Evolutionary conservation across 2,888 invertebrate genomes (phyloP), one percentile per base, ranked within the genome.

Genomic region (Cistogaster globosa): DNA sequence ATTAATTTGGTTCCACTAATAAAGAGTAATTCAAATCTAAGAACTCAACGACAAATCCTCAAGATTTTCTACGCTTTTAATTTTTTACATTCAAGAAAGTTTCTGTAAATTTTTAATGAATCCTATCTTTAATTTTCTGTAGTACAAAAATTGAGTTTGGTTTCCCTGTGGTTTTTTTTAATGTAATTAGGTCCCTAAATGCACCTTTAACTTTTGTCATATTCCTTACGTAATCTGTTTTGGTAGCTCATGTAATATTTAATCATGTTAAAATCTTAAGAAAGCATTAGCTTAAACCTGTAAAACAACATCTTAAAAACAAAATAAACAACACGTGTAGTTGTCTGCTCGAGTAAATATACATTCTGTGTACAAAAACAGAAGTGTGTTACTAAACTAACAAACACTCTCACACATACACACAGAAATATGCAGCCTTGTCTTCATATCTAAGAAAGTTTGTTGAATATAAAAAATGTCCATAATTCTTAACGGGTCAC

Each of bases 401-500:
- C 11, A 45, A 7, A 20, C 5, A n/a, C 7, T 7, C 32, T 5
- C 32, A 32, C 32, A 32, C 32, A 32, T 32, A 32, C 6, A 32
- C 32, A 32, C 6, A n/a, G n/a, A 32, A 32, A 32, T 32, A 32
- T 32, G 2, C 32, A 20, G 14, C 18, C 26, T n/a, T 3, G 18
- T 2, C 14, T 22, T 0, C n/a, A 42, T 38, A 20, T 26, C 57
- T 26, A 58, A 45, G 18, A 57, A 57, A 71, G n/a, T 32, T n/a
- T 60, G 12, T 22, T 9, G 20, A 55, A 58, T 18, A 51, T 77
- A 68, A 80, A 77, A 68, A 74, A 74, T 77, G 58, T 68, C 72
- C 72, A n/a, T 60, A 71, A 68, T 63, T 74, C 53, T 84, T 69
- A 58, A 72, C 68, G 77, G 80, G 80, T 84, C 84, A 84, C 77